Evolutionary conservation across 2,797 vertebrate species (phyloP).

Genomic region (Cyprinodon diabolis): DNA sequence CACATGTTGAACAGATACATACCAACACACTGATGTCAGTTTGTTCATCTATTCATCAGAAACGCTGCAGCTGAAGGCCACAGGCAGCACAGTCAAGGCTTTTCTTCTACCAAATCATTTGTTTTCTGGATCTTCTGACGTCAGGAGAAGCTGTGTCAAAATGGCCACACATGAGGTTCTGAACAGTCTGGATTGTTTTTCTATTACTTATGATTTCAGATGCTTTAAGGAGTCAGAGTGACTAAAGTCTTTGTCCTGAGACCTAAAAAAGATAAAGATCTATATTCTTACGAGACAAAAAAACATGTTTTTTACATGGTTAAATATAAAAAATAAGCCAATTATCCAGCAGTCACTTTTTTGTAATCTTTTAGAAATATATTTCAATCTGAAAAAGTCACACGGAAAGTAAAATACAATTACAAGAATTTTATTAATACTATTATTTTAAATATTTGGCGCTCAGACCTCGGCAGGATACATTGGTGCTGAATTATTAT

Average conservation of each 20-base stretch:
- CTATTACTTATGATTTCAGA: background rate
- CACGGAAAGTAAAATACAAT: too few relatives aligned
- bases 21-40: slow-evolving; percentile 69
- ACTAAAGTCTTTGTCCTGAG: background rate
- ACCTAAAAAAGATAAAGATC: background rate
- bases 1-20: slow-evolving; percentile 70
- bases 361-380: background rate
- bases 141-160: background rate
- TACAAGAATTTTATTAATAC: too few relatives aligned
- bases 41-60: slow-evolving; percentile 65
- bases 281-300: background rate
- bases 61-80: slow-evolving; percentile 46
- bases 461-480: too few relatives aligned
- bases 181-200: background rate
- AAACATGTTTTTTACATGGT: background rate
- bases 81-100: slow-evolving; percentile 1
- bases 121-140: slow-evolving; percentile 16
- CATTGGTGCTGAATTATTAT: too few relatives aligned
- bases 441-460: too few relatives aligned
- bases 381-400: too few relatives aligned
- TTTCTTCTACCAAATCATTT: slow-evolving; percentile 21
- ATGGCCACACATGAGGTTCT: background rate
- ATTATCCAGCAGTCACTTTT: background rate
- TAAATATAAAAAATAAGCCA: background rate
- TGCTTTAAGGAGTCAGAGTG: background rate